phyloP scores from a whole-genome alignment of 92 coral and sea anemone genomes.

The Zoanthus sansibaricus region DNA sequence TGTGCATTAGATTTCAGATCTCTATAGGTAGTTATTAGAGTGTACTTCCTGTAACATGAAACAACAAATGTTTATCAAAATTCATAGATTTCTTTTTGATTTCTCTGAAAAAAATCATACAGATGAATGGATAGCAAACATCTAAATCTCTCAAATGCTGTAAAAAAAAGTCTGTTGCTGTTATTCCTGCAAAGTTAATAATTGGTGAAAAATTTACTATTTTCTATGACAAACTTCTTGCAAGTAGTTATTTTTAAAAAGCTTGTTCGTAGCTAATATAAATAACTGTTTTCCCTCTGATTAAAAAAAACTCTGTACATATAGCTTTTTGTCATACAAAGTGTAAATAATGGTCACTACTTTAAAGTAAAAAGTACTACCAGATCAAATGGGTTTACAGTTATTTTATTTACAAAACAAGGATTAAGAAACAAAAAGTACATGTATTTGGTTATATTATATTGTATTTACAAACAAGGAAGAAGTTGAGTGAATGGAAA shows the following conservation, averaged over 20 bases:
- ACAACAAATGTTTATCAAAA: conserved; percentile 1
- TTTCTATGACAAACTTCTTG: conserved; percentile 9
- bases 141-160: conserved; percentile 1
- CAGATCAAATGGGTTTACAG: not conserved
- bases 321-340: conserved; percentile 1
- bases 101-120: not conserved
- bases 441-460: not conserved
- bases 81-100: not conserved
- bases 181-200: conserved; percentile 1
- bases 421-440: not conserved
- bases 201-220: conserved; percentile 9
- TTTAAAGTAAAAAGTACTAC: conserved; percentile 1
- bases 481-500: not conserved
- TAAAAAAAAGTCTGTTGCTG: conserved; percentile 1
- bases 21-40: not conserved
- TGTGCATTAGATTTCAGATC: conserved; percentile 24
- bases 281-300: not conserved
- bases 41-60: conserved; percentile 5
- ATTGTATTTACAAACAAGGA: not conserved
- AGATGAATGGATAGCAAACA: conserved; percentile 4
- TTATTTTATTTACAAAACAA: conserved; percentile 1
- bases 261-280: not conserved
- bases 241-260: not conserved
- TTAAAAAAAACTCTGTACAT: not conserved
- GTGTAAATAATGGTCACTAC: not conserved